Percentiles rank a stretch among this genome's conserved stretches.
These are phyloP conservation scores for Bagarius yarrelli DNA, from an alignment of 2,113 vertebrate genomes.

Conservation along the genomic window DNA sequence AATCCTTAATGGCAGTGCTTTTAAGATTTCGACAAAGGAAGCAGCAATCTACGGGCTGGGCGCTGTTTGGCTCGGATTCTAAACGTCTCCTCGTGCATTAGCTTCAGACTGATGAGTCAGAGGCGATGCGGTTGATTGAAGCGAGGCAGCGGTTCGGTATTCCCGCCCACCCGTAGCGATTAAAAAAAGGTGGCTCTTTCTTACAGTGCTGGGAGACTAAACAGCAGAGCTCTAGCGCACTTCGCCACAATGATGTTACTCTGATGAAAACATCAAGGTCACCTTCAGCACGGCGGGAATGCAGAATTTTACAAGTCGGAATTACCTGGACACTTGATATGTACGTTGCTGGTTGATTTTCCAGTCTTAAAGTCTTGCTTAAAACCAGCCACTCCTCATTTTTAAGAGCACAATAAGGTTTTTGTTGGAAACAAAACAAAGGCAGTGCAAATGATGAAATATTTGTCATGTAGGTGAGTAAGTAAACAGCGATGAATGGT, in stretches of 20 bases:
- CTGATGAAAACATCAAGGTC: slow-evolving; percentile 14
- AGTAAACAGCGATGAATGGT: not conserved
- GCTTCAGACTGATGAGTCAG: slow-evolving; percentile 33
- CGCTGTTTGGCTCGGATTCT: slow-evolving; percentile 20
- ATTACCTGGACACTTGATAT: not conserved
- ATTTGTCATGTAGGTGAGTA: too few species aligned
- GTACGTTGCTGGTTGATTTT: not conserved
- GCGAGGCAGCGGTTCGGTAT: slow-evolving; percentile 7
- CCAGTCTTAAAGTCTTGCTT: too few species aligned
- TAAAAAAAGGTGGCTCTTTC: not conserved
- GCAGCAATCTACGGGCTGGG: not conserved
- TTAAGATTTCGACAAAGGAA: not conserved
- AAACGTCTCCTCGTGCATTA: slow-evolving; percentile 19
- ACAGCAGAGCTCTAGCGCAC: not conserved
- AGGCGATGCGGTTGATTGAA: slow-evolving; percentile 28
- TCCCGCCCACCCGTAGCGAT: not conserved
- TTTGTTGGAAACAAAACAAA: not conserved
- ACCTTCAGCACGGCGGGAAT: not conserved
- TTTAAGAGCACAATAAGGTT: not conserved
- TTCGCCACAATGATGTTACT: slow-evolving; percentile 26
- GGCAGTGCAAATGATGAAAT: not conserved
- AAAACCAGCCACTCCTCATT: not conserved
- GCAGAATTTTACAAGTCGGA: not conserved
- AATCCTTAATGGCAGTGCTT: slow-evolving; percentile 9
- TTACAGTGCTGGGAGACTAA: not conserved